Conservation (phyloP, 1,140 invertebrate genomes). For the Euwallacea similis region DNA sequence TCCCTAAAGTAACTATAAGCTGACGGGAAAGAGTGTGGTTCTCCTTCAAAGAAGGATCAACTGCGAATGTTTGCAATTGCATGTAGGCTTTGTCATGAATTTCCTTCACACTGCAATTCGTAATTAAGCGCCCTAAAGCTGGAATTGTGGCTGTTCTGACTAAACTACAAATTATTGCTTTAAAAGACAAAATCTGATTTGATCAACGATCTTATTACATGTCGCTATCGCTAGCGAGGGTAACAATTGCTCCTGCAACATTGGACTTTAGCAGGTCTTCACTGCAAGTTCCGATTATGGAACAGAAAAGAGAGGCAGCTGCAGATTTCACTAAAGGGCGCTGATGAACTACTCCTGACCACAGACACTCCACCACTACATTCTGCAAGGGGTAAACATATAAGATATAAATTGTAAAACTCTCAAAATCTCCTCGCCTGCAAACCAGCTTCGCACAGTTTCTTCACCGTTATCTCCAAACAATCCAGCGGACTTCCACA, state of each 20-base stretch:
- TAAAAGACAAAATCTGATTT: background rate
- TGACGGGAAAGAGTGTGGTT: slow-evolving; percentile 55
- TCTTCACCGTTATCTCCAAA: slow-evolving; percentile 58
- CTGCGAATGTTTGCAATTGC: slow-evolving; percentile 69
- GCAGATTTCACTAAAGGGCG: slow-evolving; percentile 62
- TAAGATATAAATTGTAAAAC: background rate
- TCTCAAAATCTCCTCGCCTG: slow-evolving; percentile 47
- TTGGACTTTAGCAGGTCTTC: slow-evolving; percentile 62
- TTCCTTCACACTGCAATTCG: slow-evolving; percentile 60
- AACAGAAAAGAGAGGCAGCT: slow-evolving; percentile 64
- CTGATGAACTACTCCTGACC: slow-evolving; percentile 71
- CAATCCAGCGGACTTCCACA: slow-evolving; percentile 59
- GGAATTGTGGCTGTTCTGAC: slow-evolving; percentile 67
- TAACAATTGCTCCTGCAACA: slow-evolving; percentile 71
- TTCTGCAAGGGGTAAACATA: slow-evolving; percentile 46
- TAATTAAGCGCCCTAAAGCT: slow-evolving; percentile 67
- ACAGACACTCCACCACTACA: slow-evolving; percentile 62
- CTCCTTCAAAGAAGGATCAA: slow-evolving; percentile 57
- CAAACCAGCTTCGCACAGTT: slow-evolving; percentile 54
- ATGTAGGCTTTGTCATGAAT: slow-evolving; percentile 71
- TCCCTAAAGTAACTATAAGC: slow-evolving; percentile 58
- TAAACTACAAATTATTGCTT: slow-evolving; percentile 54
- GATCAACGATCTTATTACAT: slow-evolving; percentile 56
- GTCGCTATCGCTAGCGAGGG: slow-evolving; percentile 70
- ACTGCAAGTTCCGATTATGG: slow-evolving; percentile 60